Base-by-base conservation (phyloP, 2,113 vertebrate species). In the Madoqua kirkii region DNA sequence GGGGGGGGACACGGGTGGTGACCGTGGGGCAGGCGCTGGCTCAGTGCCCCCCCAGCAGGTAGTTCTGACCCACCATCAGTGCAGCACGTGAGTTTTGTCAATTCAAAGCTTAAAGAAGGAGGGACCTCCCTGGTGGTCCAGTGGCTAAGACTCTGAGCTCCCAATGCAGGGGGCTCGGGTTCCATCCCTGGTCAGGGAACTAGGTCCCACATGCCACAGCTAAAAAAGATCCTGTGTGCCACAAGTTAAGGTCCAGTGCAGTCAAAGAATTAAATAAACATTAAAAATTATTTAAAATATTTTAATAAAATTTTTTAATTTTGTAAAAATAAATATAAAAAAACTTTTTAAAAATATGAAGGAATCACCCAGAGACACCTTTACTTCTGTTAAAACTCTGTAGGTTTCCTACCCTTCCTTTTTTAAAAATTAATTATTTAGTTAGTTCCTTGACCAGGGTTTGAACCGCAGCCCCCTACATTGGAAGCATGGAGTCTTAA, bases 21-120 rank as follows among this genome's bases (percentile, higher is more conserved):
- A 90, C 50, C 0, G 0, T 0, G 0, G 81, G 36, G 4, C 45
- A 4, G 57, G 60, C 0, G 1, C 54, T 0, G 2, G 17, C 2
- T 1, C 14, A 2, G 2, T 33, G 10, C 33, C 88, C 74, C 19
- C 2, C 33, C 83, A 12, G 1, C 25, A 1, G 7, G 7, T 1
- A 23, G 17, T 11, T 5, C 2, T 4, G 17, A 11, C 74, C 1
- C 1, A 5, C 19, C 1, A 19, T 21, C 21, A 13, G 13, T 8
- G 33, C 9, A 23, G 79, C 79, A 21, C 19, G 0, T 23, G 79
- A 21, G 31, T 21, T 13, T 7, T 23, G 79, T 54, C 1, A 23
- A 3, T 4, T n/a, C 19, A 13, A 4, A 36, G 10, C 8, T 16
- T 2, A 17, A 60, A 25, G 59, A 3, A 14, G 36, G 36, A 40